Base-by-base conservation (phyloP, 2,888 invertebrate species). In the Creontiades dilutus region DNA sequence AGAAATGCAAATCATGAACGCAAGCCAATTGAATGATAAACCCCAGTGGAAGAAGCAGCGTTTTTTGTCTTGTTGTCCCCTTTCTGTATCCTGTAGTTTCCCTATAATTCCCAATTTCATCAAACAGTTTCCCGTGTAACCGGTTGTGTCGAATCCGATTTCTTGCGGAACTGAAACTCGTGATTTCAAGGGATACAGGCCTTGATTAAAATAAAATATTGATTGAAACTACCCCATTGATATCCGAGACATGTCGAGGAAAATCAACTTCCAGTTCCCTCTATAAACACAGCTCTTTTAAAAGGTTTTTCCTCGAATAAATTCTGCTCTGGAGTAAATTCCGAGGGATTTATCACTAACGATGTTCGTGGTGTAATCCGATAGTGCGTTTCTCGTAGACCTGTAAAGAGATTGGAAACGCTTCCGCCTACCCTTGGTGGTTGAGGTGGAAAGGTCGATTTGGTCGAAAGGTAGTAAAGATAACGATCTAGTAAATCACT, bases 361-460 rank as follows among this genome's bases (percentile, higher is more conserved):
- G 68, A 23, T 23, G 68, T 23, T 68, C 13, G 19, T 19, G 61
- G 61, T 61, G 68, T 13, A 68, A 68, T 68, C 68, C 27, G 68
- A 68, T 68, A 68, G 68, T 68, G 68, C 12, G 19, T 68, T 68
- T 68, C 27, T 1, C 68, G 68, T 12, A 13, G 68, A 68, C 68
- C 27, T 68, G 68, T 68, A 68, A 27, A 57, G 57, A 57, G 57
- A 57, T 57, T 27, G 27, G 68, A 27, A 23, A 68, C 68, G 57
- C 68, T 9, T 3, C 68, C 27, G 68, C 23, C 68, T 37, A 37
- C 37, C 37, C 37, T 37, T 37, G 37, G 23, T 7, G 13, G 68
- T 19, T 68, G 23, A 68, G 23, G 23, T 68, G 68, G 19, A 11
- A 19, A 27, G 23, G 5, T 19, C 12, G 68, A 68, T 12, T 68